These are phyloP conservation scores for Hirundichthys speculiger DNA, from an alignment of 2,113 vertebrate genomes.

Conservation along the genomic window DNA sequence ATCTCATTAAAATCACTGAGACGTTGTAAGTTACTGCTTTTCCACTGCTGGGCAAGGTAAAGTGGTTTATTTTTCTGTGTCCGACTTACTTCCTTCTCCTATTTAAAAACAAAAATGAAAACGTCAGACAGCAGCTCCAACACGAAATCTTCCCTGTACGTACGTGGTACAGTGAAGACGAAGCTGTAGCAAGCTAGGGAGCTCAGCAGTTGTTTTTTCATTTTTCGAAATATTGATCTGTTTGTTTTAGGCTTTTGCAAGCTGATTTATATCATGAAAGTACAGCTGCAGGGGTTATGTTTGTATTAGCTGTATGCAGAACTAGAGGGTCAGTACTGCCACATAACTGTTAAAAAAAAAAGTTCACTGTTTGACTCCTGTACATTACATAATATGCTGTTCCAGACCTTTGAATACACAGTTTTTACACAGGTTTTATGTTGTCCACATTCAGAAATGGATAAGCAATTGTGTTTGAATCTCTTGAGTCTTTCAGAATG, in stretches of 20 bases:
- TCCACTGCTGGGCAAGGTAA: constrained; percentile 11
- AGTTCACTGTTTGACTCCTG: not conserved
- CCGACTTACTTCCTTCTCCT: constrained; percentile 11
- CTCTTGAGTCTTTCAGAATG: not conserved
- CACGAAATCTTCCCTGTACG: no score
- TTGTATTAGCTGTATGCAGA: not conserved
- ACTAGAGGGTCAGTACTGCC: constrained; percentile 13
- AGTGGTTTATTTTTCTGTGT: constrained; percentile 69
- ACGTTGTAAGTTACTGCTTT: constrained; percentile 32
- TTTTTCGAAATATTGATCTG: no score
- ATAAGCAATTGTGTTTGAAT: no score
- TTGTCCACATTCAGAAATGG: no score
- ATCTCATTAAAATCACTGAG: constrained; percentile 25
- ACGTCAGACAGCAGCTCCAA: no score
- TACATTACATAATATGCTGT: not conserved
- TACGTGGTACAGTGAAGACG: constrained; percentile 38
- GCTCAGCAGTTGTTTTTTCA: constrained; percentile 28
- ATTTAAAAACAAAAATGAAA: no score
- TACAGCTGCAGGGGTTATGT: not conserved
- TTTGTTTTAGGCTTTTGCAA: not conserved
- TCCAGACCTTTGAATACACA: not conserved
- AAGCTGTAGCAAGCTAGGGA: constrained; percentile 68
- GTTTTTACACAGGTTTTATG: no score
- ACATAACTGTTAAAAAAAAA: not conserved
- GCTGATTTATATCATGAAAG: not conserved